Evolutionary conservation across 2,797 vertebrate genomes (phyloP), one percentile per base, ranked within the genome.

Genomic region (Jordanella pulchra): DNA sequence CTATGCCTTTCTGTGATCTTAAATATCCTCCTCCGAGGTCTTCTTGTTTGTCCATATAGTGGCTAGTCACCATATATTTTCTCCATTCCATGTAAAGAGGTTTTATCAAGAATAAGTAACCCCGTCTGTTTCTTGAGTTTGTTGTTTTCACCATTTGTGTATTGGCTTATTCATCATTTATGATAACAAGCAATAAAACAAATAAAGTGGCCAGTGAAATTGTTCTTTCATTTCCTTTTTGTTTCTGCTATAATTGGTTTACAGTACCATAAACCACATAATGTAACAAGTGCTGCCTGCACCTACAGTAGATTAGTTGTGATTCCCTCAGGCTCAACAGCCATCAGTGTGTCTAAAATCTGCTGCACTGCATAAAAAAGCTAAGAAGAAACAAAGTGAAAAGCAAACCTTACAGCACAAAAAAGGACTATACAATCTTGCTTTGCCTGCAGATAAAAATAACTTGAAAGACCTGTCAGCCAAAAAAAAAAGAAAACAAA

Each of bases 401-500:
- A 87, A 66, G 42, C 14, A 73, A 84, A 82, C 84, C 69, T 78
- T 84, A 80, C 81, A 84, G 71, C 21, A 18, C 23, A 65, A 35
- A 44, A 83, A 84, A 85, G 85, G 80, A 77, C 60, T 71, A 72
- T 88, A 64, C 79, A 73, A 75, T 71, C 77, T 87, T 79, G 75
- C 72, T 83, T 81, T 53, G 84, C 91, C 89, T 42, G 67, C 76
- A 91, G 92, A 90, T 67, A 90, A 73, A 81, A 83, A 91, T 82
- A 89, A 89, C 88, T 91, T 93, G 84, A 94, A 90, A 93, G 86
- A 89, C 84, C 76, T 82, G 83, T 86, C 84, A 86, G 64, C 69
- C 56, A 78, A 85, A 87, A 83, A 74, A 74, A 42, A 69, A 67
- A 69, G 84, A 64, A 39, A 72, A 63, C 53, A 23, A 67, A 58